These are phyloP conservation scores for Aspidoscelis tigris DNA, from an alignment of 2,113 vertebrate genomes.

Conservation along the genomic window DNA sequence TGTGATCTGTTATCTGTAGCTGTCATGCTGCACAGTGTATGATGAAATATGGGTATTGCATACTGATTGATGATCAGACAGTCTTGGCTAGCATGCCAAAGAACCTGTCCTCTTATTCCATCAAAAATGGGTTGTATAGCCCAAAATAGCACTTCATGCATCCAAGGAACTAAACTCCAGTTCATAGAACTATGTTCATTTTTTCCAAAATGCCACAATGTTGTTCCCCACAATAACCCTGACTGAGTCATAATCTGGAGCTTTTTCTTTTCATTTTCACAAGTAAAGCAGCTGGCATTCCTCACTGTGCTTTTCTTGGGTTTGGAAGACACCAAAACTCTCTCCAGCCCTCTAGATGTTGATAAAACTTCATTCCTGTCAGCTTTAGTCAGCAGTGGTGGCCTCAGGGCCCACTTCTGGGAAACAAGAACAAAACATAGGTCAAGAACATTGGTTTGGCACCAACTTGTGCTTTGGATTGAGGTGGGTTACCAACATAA, in stretches of 20 bases:
- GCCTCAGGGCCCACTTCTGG: too few species aligned
- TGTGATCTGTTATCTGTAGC: too few species aligned
- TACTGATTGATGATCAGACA: neutral
- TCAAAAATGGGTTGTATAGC: neutral
- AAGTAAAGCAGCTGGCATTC: neutral
- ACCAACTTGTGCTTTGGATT: too few species aligned
- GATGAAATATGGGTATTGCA: neutral
- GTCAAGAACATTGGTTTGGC: too few species aligned
- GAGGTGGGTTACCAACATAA: too few species aligned
- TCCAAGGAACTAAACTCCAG: neutral
- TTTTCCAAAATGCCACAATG: neutral
- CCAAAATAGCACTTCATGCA: neutral
- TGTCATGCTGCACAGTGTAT: too few species aligned
- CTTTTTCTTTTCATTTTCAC: slow-evolving; percentile 5
- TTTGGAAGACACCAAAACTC: neutral
- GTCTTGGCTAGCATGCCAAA: neutral
- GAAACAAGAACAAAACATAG: too few species aligned
- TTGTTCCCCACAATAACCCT: slow-evolving; percentile 4
- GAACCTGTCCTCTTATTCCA: too few species aligned
- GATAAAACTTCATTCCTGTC: too few species aligned
- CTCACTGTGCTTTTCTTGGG: neutral
- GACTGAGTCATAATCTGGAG: accelerated
- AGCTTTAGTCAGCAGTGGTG: too few species aligned
- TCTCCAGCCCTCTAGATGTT: too few species aligned
- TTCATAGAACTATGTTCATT: neutral